Evolutionary conservation across 1,140 invertebrate species (phyloP), one percentile per base, ranked within the genome.

Genomic region (Trichonephila inaurata): DNA sequence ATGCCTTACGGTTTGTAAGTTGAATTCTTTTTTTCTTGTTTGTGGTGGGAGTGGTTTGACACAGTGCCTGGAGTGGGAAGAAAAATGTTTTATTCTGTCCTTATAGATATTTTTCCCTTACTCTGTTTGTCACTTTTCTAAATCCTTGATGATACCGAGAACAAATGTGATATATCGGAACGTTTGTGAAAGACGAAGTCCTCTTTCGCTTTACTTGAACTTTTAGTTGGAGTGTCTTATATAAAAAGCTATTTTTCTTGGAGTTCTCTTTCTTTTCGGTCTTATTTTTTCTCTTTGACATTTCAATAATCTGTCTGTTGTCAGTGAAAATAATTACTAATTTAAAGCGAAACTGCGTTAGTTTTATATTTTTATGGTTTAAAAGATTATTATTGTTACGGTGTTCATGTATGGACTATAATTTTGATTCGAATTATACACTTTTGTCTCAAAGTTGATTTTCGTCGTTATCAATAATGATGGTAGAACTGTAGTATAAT

Each of bases 111-210:
- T 33, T 89, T 93, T 40, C 61, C 60, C 66, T 62, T n/a, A 19
- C 83, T 77, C 60, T 33, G 86, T 77, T 81, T 89, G 92, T 93
- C 92, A 89, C 92, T 88, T 88, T 88, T 81, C 85, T 40, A 93
- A 93, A 93, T 88, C 92, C 92, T 89, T 93, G 92, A 88, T 93
- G 92, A 93, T 88, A 66, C 72, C 7, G 60, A 81, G 69, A 93
- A 93, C 92, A 92, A 92, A 92, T 89, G 72, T 89, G 92, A 93
- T 93, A 44, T 33, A 92, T 86, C 18, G 83, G 21, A 40, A 19
- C 72, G 33, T 4, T 77, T 6, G 72, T 28, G 16, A 77, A 18
- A 33, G 33, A 77, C 28, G 69, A 28, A 18, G 72, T 28, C 33
- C 33, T 40, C 18, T 69, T 69, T 69, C 10, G 10, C 24, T 69